Percentiles rank a stretch among this genome's conserved stretches.
Evolutionary conservation across 2,113 vertebrate species (phyloP).

Genomic region (Australoheros scitulus): DNA sequence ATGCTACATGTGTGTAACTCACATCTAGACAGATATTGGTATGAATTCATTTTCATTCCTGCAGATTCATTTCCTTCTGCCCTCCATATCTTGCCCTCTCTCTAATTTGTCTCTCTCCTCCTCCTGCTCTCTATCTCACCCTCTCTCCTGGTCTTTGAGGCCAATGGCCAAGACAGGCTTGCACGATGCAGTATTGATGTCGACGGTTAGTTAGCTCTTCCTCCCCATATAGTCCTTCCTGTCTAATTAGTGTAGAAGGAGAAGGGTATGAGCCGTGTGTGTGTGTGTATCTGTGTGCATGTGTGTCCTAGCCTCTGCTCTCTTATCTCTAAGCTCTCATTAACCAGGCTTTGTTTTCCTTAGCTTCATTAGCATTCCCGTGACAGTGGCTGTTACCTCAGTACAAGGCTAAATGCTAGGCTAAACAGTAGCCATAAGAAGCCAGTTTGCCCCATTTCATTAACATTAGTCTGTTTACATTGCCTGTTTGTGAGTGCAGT

Average conservation of each 20-base stretch:
- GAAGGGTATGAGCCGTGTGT: slow-evolving; percentile 41
- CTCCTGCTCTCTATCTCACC: slow-evolving; percentile 11
- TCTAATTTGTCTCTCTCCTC: slow-evolving; percentile 53
- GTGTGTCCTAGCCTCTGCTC: slow-evolving; percentile 67
- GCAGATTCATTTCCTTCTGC: slow-evolving; percentile 32
- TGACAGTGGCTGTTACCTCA: slow-evolving; percentile 70
- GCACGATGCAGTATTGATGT: slow-evolving; percentile 68
- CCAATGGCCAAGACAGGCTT: slow-evolving; percentile 54
- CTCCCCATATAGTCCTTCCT: slow-evolving; percentile 71
- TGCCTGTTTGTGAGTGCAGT: slow-evolving; percentile 56
- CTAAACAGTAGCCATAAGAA: slow-evolving; percentile 63
- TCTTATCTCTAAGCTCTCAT: slow-evolving; percentile 81
- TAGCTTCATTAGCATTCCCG: slow-evolving; percentile 80
- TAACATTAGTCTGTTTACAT: slow-evolving; percentile 60
- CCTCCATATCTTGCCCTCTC: slow-evolving; percentile 35
- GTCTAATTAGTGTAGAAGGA: slow-evolving; percentile 73
- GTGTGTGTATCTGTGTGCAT: slow-evolving; percentile 29
- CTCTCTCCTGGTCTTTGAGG: slow-evolving; percentile 38
- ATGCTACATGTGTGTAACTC: slow-evolving; percentile 15
- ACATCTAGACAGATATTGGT: background rate
- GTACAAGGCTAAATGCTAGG: slow-evolving; percentile 67
- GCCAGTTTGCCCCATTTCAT: slow-evolving; percentile 53
- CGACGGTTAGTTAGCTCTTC: slow-evolving; percentile 71
- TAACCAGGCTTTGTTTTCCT: slow-evolving; percentile 82
- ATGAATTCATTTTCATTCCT: slow-evolving; percentile 39